Evolutionary conservation across 2,888 invertebrate genomes (phyloP).

Genomic region (Cephus pulcher): DNA sequence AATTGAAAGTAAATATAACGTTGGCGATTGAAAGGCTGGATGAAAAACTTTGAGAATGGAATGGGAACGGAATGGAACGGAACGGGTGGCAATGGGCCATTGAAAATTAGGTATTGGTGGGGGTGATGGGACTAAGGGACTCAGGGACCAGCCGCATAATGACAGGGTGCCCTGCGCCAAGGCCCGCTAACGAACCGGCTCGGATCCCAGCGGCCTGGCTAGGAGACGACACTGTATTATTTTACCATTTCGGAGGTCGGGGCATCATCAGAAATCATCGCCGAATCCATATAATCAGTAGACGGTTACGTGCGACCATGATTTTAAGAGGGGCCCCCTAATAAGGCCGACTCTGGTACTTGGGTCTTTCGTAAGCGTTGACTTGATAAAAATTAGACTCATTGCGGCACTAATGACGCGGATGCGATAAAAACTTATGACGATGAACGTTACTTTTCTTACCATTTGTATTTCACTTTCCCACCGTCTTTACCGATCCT

Average conservation of each 20-base stretch:
- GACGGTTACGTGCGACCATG: constrained; percentile 53
- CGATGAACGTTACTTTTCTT: neutral
- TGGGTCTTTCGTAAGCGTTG: constrained; percentile 8
- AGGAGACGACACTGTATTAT: constrained; percentile 60
- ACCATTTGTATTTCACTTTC: neutral
- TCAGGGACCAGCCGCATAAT: constrained; percentile 56
- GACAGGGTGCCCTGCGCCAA: constrained; percentile 60
- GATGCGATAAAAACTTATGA: constrained; percentile 34
- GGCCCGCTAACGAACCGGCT: constrained; percentile 61
- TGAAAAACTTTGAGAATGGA: too few species aligned
- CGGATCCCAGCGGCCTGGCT: constrained; percentile 48
- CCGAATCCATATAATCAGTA: constrained; percentile 60
- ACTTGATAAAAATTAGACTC: constrained; percentile 25
- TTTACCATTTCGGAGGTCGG: constrained; percentile 54
- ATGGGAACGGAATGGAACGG: too few species aligned
- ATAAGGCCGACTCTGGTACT: constrained; percentile 43
- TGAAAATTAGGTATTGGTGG: constrained; percentile 55
- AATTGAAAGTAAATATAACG: too few species aligned
- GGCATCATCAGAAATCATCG: constrained; percentile 61
- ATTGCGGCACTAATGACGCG: constrained; percentile 41
- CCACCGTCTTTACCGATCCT: constrained; percentile 7
- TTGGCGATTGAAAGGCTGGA: too few species aligned
- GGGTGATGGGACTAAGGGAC: constrained; percentile 47
- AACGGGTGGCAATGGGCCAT: constrained; percentile 14
- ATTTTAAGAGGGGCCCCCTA: constrained; percentile 46